Evolutionary conservation across 2,888 invertebrate genomes (phyloP).

Genomic region (Arge pagana): DNA sequence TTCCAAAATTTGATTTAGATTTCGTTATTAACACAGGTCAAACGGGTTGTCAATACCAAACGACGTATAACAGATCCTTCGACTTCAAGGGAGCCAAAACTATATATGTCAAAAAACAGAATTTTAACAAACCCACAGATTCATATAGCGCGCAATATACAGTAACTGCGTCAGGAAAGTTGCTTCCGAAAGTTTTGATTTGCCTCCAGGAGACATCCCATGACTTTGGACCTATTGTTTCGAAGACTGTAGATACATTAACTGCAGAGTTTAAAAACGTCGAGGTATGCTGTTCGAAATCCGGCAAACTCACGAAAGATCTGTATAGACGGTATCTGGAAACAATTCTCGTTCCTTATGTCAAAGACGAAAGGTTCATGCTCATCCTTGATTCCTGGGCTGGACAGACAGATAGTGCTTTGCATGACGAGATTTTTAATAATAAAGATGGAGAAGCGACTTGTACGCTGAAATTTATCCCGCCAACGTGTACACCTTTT

Average conservation of each 20-base stretch:
- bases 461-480: too few relatives aligned
- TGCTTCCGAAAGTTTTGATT: conserved; percentile 20
- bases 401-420: conserved; percentile 4
- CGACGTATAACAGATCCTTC: conserved; percentile 12
- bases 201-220: conserved; percentile 22
- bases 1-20: conserved; percentile 10
- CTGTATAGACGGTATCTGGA: conserved; percentile 1
- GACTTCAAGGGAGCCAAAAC: conserved; percentile 3
- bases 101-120: conserved; percentile 3
- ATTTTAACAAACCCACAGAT: conserved; percentile 15
- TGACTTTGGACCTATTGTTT: conserved; percentile 20
- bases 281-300: conserved; percentile 24
- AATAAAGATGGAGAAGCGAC: too few relatives aligned
- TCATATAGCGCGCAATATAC: conserved; percentile 18
- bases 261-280: conserved; percentile 20
- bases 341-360: conserved; percentile 5
- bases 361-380: conserved; percentile 5
- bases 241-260: conserved; percentile 11
- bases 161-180: conserved; percentile 22
- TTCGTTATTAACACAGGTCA: conserved; percentile 16
- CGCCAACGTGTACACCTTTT: too few relatives aligned
- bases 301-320: conserved; percentile 23
- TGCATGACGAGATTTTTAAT: conserved; percentile 4
- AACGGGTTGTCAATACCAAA: conserved; percentile 22
- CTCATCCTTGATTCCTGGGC: conserved; percentile 8